These are phyloP conservation scores for Caenorhabditis auriculariae DNA, from an alignment of 2,888 invertebrate species.

Conservation along the genomic window DNA sequence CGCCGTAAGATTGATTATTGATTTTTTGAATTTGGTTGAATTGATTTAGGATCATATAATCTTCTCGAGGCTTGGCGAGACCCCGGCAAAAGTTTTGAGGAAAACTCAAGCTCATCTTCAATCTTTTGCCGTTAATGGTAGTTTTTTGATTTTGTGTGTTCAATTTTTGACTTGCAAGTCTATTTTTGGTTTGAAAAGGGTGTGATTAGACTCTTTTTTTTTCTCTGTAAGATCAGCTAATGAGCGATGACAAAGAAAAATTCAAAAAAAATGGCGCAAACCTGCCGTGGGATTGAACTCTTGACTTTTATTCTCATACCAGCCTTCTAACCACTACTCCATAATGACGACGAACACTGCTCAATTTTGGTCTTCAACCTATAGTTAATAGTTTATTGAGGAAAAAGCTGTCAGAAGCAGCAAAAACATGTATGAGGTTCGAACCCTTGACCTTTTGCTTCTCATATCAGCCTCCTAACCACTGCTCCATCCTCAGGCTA, in stretches of 20 bases:
- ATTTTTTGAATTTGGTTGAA: neutral
- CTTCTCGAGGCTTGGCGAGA: neutral
- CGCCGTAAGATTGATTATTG: slow-evolving; percentile 69
- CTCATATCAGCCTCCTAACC: no score
- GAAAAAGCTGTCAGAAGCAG: no score
- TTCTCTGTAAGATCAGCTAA: neutral
- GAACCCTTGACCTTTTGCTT: no score
- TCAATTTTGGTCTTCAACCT: no score
- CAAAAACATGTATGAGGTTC: no score
- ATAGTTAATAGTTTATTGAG: no score
- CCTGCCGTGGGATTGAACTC: neutral
- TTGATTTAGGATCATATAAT: slow-evolving; percentile 8
- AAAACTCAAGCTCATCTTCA: slow-evolving; percentile 74
- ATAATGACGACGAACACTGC: no score
- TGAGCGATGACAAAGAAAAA: neutral
- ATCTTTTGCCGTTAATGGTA: slow-evolving; percentile 76
- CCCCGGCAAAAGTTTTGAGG: neutral
- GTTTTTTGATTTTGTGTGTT: neutral
- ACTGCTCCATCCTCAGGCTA: slow-evolving; percentile 66
- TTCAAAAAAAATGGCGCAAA: neutral
- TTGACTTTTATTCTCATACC: no score
- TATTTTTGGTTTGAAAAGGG: neutral
- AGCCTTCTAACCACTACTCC: no score
- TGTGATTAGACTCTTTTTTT: no score
- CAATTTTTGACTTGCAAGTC: neutral